A percentile compares a stretch with the other conserved stretches of the same genome.
Conservation (phyloP, 2,113 vertebrate species). For the Rattus rattus region DNA sequence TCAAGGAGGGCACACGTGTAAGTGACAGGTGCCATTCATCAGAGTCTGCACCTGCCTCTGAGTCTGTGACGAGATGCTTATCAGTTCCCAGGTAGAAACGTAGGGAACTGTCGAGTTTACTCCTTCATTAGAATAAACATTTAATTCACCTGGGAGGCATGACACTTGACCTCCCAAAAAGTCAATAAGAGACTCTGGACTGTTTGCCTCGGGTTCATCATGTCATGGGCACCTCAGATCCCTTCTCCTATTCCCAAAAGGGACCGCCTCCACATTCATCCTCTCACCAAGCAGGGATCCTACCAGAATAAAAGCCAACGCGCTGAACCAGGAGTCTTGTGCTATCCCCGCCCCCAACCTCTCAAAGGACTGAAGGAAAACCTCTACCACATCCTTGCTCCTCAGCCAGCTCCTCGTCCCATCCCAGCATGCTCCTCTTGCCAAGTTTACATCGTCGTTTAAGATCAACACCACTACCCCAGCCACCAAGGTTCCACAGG, state of each 20-base stretch:
- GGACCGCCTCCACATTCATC: not conserved
- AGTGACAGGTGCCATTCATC: conserved; percentile 7
- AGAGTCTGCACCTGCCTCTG: not conserved
- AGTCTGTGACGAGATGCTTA: conserved; percentile 47
- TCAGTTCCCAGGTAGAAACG: conserved; percentile 24
- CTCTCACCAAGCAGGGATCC: not conserved
- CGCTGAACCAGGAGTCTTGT: not conserved
- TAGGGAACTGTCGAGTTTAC: not conserved
- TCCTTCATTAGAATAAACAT: conserved; percentile 60
- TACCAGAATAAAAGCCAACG: not conserved
- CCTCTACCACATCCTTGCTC: not conserved
- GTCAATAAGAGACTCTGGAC: conserved; percentile 70
- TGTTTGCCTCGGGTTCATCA: conserved; percentile 14
- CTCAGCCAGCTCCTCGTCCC: not conserved
- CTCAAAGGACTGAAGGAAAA: not conserved
- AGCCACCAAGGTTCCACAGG: not conserved
- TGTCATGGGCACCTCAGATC: not conserved
- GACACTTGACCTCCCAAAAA: conserved; percentile 38
- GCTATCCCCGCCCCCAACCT: not conserved
- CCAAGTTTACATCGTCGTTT: not conserved
- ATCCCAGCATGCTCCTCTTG: not conserved
- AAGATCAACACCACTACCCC: conserved; percentile 16
- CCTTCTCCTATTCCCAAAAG: not conserved
- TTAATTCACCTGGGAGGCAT: conserved; percentile 60
- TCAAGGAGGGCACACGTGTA: not conserved